Conservation (phyloP, 2,888 invertebrate species). For the Lysandra coridon region DNA sequence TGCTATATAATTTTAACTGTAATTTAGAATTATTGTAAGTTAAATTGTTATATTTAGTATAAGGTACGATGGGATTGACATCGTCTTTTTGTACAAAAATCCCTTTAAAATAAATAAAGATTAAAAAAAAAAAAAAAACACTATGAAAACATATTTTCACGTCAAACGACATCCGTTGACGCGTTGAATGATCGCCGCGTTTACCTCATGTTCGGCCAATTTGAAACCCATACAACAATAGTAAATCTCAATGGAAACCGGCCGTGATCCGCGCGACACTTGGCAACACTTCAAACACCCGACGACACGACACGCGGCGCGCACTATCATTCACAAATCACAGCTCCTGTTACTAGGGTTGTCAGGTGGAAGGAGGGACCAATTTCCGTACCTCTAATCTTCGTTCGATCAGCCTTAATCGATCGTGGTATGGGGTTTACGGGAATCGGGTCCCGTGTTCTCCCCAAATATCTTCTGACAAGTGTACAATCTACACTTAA, state of each 20-base stretch:
- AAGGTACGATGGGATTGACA: no score
- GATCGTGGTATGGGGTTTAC: no score
- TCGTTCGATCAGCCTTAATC: no score
- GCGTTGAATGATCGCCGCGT: not conserved
- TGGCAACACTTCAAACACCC: conserved; percentile 27
- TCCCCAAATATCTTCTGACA: no score
- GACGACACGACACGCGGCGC: not conserved
- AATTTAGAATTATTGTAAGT: no score
- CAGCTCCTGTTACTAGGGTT: conserved; percentile 6
- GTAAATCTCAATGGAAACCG: conserved; percentile 9
- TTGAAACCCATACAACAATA: not conserved
- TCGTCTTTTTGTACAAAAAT: no score
- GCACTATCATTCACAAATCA: not conserved
- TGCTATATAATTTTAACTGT: no score
- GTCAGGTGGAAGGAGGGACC: not conserved
- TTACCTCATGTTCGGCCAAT: not conserved
- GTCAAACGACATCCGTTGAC: not conserved
- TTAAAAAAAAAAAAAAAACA: no score
- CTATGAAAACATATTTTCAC: not conserved
- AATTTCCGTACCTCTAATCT: not conserved
- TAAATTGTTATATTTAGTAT: no score
- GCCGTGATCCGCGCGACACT: not conserved
- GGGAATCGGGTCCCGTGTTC: no score
- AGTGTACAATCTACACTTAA: no score
- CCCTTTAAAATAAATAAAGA: no score